Percentiles rank a stretch among this genome's conserved stretches.
These are phyloP conservation scores for Microcaecilia unicolor DNA, from an alignment of 2,797 vertebrate species.

Conservation along the genomic window DNA sequence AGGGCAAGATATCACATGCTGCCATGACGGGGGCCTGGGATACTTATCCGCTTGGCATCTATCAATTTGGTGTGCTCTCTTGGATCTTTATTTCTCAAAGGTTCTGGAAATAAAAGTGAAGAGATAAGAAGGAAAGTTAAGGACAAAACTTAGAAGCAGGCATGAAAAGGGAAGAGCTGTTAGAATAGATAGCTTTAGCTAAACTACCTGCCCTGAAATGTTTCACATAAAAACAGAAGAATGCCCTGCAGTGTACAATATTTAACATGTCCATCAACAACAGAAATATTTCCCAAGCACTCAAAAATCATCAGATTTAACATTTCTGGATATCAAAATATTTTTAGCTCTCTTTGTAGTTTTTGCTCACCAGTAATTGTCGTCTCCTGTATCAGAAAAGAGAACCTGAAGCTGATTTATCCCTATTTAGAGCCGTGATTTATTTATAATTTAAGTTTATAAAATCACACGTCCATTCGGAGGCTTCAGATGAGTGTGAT, in stretches of 20 bases:
- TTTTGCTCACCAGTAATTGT: background rate
- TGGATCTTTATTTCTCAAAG: conserved; percentile 3
- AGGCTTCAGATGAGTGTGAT: too few relatives aligned
- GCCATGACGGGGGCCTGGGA: background rate
- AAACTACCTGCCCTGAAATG: too few relatives aligned
- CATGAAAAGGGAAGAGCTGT: background rate
- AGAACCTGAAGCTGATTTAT: background rate
- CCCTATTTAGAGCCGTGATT: background rate
- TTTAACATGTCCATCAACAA: background rate
- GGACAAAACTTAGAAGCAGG: background rate
- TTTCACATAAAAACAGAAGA: too few relatives aligned
- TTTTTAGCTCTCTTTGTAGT: background rate
- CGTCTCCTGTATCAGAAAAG: background rate
- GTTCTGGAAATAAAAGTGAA: conserved; percentile 1
- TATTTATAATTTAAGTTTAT: too few relatives aligned
- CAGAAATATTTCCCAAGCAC: too few relatives aligned
- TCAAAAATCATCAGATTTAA: background rate
- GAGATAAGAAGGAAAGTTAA: background rate
- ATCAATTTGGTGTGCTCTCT: background rate
- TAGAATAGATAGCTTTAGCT: background rate
- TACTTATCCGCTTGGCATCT: background rate
- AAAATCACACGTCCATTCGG: too few relatives aligned
- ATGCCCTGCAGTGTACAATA: too few relatives aligned
- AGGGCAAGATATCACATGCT: background rate
- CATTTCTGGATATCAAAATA: background rate